These are phyloP conservation scores for Grus americana DNA, from an alignment of 2,113 vertebrate species.

Conservation along the genomic window DNA sequence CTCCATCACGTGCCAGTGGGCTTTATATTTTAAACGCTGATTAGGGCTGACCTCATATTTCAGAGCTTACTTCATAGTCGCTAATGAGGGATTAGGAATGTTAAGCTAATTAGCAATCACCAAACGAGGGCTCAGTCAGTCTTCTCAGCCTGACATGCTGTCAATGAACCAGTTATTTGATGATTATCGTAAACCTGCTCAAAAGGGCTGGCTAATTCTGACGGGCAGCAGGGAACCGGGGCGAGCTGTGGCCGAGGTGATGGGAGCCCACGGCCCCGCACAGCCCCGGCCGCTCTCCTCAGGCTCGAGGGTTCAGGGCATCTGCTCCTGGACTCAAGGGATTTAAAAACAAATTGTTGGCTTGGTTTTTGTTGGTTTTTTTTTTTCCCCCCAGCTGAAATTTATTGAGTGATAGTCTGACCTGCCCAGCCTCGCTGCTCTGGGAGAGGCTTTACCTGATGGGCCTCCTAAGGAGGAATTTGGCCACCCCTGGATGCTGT, in stretches of 20 bases:
- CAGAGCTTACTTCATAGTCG: constrained; percentile 56
- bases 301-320: neutral
- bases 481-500: neutral
- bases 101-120: constrained; percentile 67
- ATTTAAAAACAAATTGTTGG: neutral
- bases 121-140: constrained; percentile 42
- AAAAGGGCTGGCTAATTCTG: neutral
- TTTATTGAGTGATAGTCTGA: neutral
- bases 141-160: constrained; percentile 13
- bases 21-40: constrained; percentile 41
- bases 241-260: neutral
- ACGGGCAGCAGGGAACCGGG: neutral
- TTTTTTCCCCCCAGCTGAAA: neutral
- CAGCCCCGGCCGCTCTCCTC: neutral
- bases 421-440: neutral
- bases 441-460: neutral
- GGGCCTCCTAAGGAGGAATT: neutral
- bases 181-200: constrained; percentile 14
- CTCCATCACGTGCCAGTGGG: constrained; percentile 21
- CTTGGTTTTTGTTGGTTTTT: neutral
- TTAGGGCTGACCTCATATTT: constrained; percentile 64
- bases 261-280: neutral
- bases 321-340: neutral
- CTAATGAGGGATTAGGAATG: constrained; percentile 69
- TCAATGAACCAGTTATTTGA: constrained; percentile 23